A percentile compares a stretch with the other conserved stretches of the same genome.
phyloP scores from a whole-genome alignment of 2,888 invertebrate species.

The Clunio marinus region DNA sequence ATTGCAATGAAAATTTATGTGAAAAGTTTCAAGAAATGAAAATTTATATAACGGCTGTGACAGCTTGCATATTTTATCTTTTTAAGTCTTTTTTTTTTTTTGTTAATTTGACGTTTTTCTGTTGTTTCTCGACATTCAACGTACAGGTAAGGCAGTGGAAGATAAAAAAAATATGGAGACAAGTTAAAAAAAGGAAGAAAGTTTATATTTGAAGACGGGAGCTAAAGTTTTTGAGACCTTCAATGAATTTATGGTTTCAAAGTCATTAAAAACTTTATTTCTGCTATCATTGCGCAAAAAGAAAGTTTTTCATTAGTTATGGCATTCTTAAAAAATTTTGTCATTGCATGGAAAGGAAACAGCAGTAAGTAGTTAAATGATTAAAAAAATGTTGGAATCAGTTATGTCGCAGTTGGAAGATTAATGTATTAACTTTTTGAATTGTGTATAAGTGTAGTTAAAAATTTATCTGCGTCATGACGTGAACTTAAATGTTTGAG shows the following conservation, averaged over 20 bases:
- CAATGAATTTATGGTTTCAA: slow-evolving; percentile 27
- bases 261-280: slow-evolving; percentile 28
- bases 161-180: not conserved
- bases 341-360: no score
- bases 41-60: slow-evolving; percentile 27
- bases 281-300: slow-evolving; percentile 18
- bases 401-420: no score
- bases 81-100: slow-evolving; percentile 21
- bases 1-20: slow-evolving; percentile 33
- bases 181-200: slow-evolving; percentile 7
- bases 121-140: not conserved
- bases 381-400: no score
- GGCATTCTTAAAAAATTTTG: not conserved
- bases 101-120: slow-evolving; percentile 25
- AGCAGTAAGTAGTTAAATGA: no score
- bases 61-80: slow-evolving; percentile 35
- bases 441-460: no score
- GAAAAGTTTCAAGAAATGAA: slow-evolving; percentile 26
- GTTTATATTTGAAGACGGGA: not conserved
- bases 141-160: not conserved
- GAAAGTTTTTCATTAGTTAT: slow-evolving; percentile 2
- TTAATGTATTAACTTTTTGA: no score
- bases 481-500: no score
- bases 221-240: slow-evolving; percentile 7
- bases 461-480: no score